These are phyloP conservation scores for Boulengeromyrus knoepffleri DNA, from an alignment of 2,113 vertebrate genomes.

Conservation along the genomic window DNA sequence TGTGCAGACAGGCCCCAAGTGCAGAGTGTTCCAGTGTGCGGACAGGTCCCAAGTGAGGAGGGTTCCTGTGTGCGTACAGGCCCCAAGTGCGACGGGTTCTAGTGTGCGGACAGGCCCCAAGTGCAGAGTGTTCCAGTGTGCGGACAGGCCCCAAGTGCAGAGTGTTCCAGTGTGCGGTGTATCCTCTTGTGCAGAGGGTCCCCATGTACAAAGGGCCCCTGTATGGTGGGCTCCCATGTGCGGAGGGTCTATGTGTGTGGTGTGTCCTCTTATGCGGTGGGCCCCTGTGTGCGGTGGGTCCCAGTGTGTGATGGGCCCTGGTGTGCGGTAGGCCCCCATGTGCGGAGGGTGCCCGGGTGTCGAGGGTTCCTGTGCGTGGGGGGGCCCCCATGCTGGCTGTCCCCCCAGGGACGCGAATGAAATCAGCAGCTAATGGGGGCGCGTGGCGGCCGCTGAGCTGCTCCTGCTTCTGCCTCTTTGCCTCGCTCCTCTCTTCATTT, in stretches of 20 bases:
- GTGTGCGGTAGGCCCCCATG: no score
- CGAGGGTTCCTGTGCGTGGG: background rate
- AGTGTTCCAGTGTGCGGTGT: no score
- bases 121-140: no score
- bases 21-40: no score
- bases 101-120: no score
- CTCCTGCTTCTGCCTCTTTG: background rate
- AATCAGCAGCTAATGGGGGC: conserved; percentile 1
- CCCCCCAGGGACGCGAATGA: background rate
- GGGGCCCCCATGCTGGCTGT: background rate
- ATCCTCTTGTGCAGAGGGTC: background rate
- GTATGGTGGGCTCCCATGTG: background rate
- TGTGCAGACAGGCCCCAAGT: no score
- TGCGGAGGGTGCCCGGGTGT: background rate
- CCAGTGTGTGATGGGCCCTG: background rate
- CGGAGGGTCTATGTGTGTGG: background rate
- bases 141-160: no score
- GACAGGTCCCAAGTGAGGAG: no score
- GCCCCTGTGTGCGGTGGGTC: background rate
- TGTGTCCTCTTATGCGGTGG: background rate
- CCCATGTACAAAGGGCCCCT: background rate
- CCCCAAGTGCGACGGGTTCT: no score
- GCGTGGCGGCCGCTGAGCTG: background rate
- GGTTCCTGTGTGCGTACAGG: no score
- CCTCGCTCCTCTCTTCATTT: conserved; percentile 18